Conservation (phyloP, 2,113 vertebrate species). For the Nesogale talazaci region DNA sequence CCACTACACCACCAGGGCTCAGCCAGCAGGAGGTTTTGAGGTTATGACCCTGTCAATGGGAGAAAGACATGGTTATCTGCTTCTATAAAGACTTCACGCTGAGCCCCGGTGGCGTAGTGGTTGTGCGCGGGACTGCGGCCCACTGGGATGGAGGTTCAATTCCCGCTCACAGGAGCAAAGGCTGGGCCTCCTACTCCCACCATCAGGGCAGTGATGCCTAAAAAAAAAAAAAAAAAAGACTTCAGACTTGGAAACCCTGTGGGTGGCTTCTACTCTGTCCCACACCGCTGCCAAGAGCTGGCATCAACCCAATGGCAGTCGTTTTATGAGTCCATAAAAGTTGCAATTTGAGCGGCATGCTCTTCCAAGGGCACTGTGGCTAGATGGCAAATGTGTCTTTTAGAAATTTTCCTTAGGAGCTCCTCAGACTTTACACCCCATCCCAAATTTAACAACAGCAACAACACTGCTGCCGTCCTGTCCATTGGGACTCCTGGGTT, state of each 20-base stretch:
- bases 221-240: too few relatives aligned
- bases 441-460: too few relatives aligned
- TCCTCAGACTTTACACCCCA: background rate
- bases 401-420: background rate
- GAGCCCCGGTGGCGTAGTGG: too few relatives aligned
- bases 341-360: background rate
- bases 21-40: too few relatives aligned
- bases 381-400: conserved; percentile 1
- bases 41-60: background rate
- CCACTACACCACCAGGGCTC: too few relatives aligned
- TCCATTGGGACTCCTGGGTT: background rate
- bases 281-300: background rate
- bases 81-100: background rate
- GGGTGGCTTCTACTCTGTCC: background rate
- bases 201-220: too few relatives aligned
- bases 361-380: background rate
- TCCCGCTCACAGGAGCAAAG: too few relatives aligned
- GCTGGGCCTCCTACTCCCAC: too few relatives aligned
- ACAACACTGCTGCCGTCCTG: background rate
- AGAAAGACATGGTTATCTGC: background rate
- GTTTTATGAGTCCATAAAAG: background rate
- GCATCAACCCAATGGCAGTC: background rate
- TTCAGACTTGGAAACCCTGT: background rate
- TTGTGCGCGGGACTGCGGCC: too few relatives aligned
- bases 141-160: too few relatives aligned